phyloP scores from a whole-genome alignment of 2,113 vertebrate species.

The Promerops cafer region DNA sequence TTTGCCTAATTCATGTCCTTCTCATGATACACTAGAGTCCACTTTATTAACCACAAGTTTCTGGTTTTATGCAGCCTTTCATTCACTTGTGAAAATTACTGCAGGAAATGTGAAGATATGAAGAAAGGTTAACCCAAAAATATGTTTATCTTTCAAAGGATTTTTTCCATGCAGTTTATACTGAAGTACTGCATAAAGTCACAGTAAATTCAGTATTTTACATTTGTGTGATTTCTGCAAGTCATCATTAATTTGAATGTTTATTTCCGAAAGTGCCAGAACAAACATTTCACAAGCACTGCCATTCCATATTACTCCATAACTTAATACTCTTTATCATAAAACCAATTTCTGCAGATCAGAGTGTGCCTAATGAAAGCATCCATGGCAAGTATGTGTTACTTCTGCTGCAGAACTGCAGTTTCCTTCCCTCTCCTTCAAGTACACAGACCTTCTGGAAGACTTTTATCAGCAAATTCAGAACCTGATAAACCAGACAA shows the following conservation, averaged over 20 bases:
- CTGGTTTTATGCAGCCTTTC: background rate
- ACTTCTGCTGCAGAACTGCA: background rate
- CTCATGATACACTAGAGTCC: background rate
- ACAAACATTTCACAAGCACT: background rate
- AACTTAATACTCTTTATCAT: background rate
- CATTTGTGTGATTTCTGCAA: background rate
- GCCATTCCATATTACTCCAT: rapidly evolving
- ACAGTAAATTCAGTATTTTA: background rate
- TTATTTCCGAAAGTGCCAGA: background rate
- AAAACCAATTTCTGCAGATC: background rate
- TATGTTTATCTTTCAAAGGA: background rate
- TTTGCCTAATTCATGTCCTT: background rate
- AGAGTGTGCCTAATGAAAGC: background rate
- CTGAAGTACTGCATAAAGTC: background rate
- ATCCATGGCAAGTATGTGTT: rapidly evolving
- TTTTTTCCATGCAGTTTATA: background rate
- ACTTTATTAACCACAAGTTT: background rate
- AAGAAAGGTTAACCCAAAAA: background rate
- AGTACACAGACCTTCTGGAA: background rate
- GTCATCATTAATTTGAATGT: background rate
- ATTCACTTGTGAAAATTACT: background rate
- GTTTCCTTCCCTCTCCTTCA: background rate
- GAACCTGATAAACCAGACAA: background rate
- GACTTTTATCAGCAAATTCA: background rate
- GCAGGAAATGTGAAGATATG: background rate